These are phyloP conservation scores for Corydoras maculifer DNA, from an alignment of 2,113 vertebrate species.

Conservation along the genomic window DNA sequence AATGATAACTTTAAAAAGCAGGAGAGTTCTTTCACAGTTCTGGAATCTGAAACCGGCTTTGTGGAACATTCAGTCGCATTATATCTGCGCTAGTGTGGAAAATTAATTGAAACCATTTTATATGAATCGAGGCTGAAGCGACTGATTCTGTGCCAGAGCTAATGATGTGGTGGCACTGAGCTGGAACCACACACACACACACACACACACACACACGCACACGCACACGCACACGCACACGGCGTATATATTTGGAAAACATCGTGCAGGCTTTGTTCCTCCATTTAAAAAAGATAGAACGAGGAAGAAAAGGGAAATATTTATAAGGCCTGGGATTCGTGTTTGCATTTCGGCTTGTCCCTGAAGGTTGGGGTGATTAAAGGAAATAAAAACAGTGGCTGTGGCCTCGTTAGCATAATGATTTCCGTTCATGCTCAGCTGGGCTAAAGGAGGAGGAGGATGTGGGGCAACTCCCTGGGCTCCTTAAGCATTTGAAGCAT, in stretches of 20 bases:
- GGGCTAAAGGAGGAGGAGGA: constrained; percentile 60
- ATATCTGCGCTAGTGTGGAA: too few species aligned
- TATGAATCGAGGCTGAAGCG: too few species aligned
- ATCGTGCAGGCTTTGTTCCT: constrained; percentile 41
- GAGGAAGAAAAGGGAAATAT: constrained; percentile 48
- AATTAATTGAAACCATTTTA: too few species aligned
- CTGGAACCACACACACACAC: not conserved
- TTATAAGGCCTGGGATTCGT: constrained; percentile 63
- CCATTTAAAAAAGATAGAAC: constrained; percentile 47
- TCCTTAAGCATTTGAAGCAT: constrained; percentile 74
- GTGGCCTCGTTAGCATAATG: constrained; percentile 53
- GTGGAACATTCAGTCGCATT: too few species aligned
- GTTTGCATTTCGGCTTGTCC: constrained; percentile 51
- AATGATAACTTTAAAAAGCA: too few species aligned
- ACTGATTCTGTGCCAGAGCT: constrained; percentile 15
- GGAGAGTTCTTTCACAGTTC: too few species aligned
- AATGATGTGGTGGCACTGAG: constrained; percentile 20
- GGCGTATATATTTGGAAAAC: not conserved
- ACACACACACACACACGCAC: not conserved
- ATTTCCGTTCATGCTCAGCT: constrained; percentile 51
- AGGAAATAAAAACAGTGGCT: constrained; percentile 68
- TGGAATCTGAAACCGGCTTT: too few species aligned
- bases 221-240: constrained; percentile 25
- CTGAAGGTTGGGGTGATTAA: constrained; percentile 66
- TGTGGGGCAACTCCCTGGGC: constrained; percentile 71